These are phyloP conservation scores for Epizoanthus ramosus DNA, from an alignment of 92 coral and sea anemone genomes.

Conservation along the genomic window DNA sequence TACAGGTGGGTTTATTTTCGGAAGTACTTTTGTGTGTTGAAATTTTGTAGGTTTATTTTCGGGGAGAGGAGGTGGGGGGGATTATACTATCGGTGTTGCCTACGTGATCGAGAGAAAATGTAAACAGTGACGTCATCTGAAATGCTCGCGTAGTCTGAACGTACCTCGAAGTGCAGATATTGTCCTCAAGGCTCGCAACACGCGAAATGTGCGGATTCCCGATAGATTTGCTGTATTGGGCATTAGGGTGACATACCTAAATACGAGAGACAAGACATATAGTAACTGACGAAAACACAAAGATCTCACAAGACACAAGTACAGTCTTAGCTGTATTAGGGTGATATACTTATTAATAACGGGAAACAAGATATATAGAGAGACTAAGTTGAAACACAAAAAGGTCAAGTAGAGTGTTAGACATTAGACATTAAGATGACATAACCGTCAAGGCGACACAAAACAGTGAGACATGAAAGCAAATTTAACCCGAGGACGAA, in stretches of 20 bases:
- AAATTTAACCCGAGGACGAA: too few relatives aligned
- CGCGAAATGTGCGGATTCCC: slow-evolving; percentile 91
- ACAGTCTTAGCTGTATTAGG: too few relatives aligned
- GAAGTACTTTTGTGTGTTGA: too few relatives aligned
- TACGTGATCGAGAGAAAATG: background rate
- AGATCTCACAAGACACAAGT: too few relatives aligned
- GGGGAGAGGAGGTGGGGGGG: too few relatives aligned
- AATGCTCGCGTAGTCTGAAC: background rate
- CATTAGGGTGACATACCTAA: slow-evolving; percentile 83
- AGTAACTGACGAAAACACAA: background rate
- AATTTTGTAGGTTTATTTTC: background rate
- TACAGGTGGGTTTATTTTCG: too few relatives aligned
- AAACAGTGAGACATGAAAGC: too few relatives aligned
- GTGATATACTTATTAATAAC: too few relatives aligned
- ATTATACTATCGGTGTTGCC: too few relatives aligned
- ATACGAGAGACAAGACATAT: background rate
- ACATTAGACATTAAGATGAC: slow-evolving; percentile 76
- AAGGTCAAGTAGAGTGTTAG: too few relatives aligned
- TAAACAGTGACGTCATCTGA: background rate
- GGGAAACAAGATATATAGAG: too few relatives aligned
- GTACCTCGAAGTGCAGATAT: slow-evolving; percentile 88
- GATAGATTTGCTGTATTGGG: slow-evolving; percentile 88
- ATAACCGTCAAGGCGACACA: slow-evolving; percentile 48
- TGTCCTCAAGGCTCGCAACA: slow-evolving; percentile 89
- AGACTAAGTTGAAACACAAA: too few relatives aligned